Base-by-base conservation (phyloP, 2,113 vertebrate genomes). In the Mastomys coucha region DNA sequence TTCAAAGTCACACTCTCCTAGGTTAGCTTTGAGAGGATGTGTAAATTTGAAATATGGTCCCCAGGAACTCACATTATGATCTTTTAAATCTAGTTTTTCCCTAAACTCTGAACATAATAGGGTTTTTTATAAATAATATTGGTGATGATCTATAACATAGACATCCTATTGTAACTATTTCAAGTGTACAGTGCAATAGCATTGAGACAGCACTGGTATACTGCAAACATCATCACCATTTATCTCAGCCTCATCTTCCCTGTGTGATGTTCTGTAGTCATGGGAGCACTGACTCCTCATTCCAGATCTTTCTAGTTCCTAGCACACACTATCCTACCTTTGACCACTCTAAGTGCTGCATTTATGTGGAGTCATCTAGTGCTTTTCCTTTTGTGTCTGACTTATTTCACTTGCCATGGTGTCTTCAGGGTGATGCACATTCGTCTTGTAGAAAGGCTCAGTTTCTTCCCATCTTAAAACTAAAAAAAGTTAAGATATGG, bases 171-270 rank as follows among this genome's bases (percentile, higher is more conserved):
- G 33, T 67, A 56, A 14, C 33, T 36, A 4, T 69, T 19, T 28
- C 19, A 45, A 56, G 49, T 0, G 2, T 36, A 2, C 0, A 14
- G 7, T 0, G 0, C 5, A 4, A 39, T 5, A 39, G 39, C 69
- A 26, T 7, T 1, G 1, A 60, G 49, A 5, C 2, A 14, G 7
- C 1, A 8, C 20, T 45, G 0, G 4, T 0, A 12, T 1, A 5
- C n/a, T 0, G 4, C 5, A 14, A 0, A 9, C 0, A 0, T 24
- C 7, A 0, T 0, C 17, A 4, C 28, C 12, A 0, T 13, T 86
- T 45, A 13, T 20, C 49, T 26, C 36, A 45, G 33, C 14, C 7
- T 9, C 2, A 2, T 8, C 22, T 0, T n/a, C 45, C 53, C n/a
- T 5, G 19, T 1, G 5, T 17, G 2, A 33, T 49, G 9, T 70